These are phyloP conservation scores for Vidua macroura DNA, from an alignment of 2,113 vertebrate species.

Conservation along the genomic window DNA sequence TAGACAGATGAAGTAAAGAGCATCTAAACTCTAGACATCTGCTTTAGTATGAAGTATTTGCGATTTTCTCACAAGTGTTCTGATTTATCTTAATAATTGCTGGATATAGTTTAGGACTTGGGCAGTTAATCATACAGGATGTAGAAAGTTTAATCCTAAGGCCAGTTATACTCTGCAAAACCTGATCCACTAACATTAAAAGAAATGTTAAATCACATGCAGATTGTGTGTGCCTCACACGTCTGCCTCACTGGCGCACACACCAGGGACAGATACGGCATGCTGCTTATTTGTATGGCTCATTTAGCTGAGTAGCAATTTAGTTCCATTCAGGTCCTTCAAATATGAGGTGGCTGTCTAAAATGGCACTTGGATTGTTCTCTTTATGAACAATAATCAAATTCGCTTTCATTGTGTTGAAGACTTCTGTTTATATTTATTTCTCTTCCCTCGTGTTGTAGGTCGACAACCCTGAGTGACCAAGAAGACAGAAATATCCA, in stretches of 20 bases:
- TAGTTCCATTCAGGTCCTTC: neutral
- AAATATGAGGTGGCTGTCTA: neutral
- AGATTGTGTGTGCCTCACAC: neutral
- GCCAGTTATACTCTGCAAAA: neutral
- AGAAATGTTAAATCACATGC: neutral
- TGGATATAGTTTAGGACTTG: neutral
- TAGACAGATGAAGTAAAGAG: neutral
- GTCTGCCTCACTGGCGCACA: neutral
- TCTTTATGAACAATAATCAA: neutral
- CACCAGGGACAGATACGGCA: neutral
- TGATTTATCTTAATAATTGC: neutral
- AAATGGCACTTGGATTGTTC: neutral
- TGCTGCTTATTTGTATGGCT: neutral
- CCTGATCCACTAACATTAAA: neutral
- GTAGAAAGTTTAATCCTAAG: neutral
- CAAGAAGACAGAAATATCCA: neutral
- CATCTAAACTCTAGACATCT: neutral
- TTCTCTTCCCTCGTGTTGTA: neutral
- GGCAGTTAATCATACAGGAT: neutral
- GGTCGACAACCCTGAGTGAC: neutral
- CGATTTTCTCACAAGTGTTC: neutral
- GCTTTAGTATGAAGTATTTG: neutral
- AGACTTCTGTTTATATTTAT: neutral
- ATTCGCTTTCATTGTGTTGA: neutral
- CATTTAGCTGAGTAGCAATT: neutral